Evolutionary conservation across 2,797 vertebrate genomes (phyloP).

Genomic region (Mergus octosetaceus): DNA sequence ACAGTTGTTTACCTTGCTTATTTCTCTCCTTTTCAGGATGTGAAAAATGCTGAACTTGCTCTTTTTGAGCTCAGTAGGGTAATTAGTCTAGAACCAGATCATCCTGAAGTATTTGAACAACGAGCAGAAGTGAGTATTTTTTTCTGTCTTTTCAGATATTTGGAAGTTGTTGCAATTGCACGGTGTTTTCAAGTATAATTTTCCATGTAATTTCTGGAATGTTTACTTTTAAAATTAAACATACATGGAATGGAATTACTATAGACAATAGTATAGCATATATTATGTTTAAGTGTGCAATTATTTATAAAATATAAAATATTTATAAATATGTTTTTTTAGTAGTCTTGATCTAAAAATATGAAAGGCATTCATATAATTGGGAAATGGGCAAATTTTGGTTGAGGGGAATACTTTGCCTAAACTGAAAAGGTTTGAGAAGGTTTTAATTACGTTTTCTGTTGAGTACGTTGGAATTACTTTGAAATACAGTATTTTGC

Average conservation of each 20-base stretch:
- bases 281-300: background rate
- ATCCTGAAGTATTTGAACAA: conserved; percentile 95
- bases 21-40: conserved; percentile 84
- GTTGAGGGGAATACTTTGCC: background rate
- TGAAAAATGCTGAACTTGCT: conserved; percentile 96
- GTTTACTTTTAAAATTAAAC: background rate
- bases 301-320: too few species aligned
- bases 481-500: background rate
- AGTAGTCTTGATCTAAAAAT: background rate
- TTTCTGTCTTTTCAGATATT: background rate
- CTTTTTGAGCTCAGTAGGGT: conserved; percentile 94
- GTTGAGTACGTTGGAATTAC: background rate
- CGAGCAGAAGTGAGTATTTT: conserved; percentile 89
- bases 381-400: background rate
- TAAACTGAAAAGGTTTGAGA: background rate
- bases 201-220: background rate
- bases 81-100: conserved; percentile 89
- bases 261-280: background rate
- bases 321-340: too few species aligned
- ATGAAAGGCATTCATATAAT: background rate
- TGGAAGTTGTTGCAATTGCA: background rate
- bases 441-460: background rate
- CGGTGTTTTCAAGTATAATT: background rate
- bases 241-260: background rate
- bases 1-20: background rate